Evolutionary conservation across 2,113 vertebrate genomes (phyloP).

Genomic region (Pteronura brasiliensis): DNA sequence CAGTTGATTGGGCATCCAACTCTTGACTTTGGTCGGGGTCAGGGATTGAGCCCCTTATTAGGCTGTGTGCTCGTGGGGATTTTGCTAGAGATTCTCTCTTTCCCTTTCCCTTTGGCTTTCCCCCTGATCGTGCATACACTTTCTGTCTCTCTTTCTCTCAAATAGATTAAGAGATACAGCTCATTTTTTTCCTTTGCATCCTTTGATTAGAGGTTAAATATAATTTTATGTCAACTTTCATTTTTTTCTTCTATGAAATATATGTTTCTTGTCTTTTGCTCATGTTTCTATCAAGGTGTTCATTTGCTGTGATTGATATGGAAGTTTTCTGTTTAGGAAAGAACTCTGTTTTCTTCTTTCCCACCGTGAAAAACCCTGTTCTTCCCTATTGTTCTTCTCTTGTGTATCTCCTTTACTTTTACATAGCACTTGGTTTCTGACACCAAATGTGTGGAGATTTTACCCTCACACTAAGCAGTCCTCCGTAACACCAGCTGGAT

Average conservation of each 20-base stretch:
- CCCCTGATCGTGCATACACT: not conserved
- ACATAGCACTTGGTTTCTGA: not conserved
- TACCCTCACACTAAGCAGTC: not conserved
- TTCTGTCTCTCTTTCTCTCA: not conserved
- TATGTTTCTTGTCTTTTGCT: not conserved
- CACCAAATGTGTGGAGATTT: not conserved
- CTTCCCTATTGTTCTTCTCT: not conserved
- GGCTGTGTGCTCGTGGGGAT: not conserved
- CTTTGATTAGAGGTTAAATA: slow-evolving; percentile 23
- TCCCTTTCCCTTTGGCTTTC: not conserved
- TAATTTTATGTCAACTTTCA: slow-evolving; percentile 15
- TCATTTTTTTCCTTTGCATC: slow-evolving; percentile 1
- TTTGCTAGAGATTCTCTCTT: not conserved
- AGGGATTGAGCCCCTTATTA: not conserved
- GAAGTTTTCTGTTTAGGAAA: not conserved
- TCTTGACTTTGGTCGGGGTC: not conserved
- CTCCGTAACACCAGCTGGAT: not conserved
- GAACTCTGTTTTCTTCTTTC: not conserved
- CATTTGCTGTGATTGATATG: not conserved
- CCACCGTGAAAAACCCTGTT: not conserved
- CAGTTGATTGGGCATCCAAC: not conserved
- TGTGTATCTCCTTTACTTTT: not conserved
- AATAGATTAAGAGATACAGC: not conserved
- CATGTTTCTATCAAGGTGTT: not conserved
- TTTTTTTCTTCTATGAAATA: not conserved